A percentile compares a stretch with the other conserved stretches of the same genome.
These are phyloP conservation scores for Crenuchus spilurus DNA, from an alignment of 2,797 vertebrate genomes.

Conservation along the genomic window DNA sequence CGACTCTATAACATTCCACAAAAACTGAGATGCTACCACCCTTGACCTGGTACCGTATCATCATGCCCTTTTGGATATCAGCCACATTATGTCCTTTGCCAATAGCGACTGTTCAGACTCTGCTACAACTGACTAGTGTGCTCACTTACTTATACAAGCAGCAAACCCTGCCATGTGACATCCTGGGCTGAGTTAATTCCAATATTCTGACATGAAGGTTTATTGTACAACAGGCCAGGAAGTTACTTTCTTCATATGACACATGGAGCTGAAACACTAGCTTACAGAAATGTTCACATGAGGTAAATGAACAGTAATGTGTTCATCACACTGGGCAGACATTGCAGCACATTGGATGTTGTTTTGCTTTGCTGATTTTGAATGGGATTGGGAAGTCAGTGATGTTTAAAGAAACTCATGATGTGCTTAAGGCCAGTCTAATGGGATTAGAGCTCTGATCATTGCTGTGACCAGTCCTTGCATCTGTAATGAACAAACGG, in stretches of 20 bases:
- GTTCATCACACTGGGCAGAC: slow-evolving; percentile 22
- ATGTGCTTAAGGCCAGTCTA: slow-evolving; percentile 60
- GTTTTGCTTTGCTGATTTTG: slow-evolving; percentile 3
- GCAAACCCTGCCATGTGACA: too few species aligned
- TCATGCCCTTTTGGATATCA: too few species aligned
- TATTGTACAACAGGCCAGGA: neutral
- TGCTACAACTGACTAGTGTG: too few species aligned
- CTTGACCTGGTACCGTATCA: too few species aligned
- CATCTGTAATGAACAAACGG: slow-evolving; percentile 46
- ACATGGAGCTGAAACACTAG: neutral
- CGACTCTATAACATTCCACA: too few species aligned
- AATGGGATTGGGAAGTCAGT: slow-evolving; percentile 33
- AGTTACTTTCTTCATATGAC: neutral
- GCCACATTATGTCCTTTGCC: too few species aligned
- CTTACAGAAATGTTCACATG: slow-evolving; percentile 4
- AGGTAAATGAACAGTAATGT: neutral
- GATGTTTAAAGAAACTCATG: slow-evolving; percentile 58
- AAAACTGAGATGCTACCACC: too few species aligned
- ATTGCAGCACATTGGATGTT: too few species aligned
- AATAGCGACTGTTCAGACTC: too few species aligned
- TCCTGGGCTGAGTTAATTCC: too few species aligned
- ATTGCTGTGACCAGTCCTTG: slow-evolving; percentile 54
- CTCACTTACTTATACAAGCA: too few species aligned
- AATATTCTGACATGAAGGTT: too few species aligned
- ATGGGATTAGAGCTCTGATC: slow-evolving; percentile 66